These are phyloP conservation scores for Pseudomugil gertrudae DNA, from an alignment of 2,797 vertebrate species.

Conservation along the genomic window DNA sequence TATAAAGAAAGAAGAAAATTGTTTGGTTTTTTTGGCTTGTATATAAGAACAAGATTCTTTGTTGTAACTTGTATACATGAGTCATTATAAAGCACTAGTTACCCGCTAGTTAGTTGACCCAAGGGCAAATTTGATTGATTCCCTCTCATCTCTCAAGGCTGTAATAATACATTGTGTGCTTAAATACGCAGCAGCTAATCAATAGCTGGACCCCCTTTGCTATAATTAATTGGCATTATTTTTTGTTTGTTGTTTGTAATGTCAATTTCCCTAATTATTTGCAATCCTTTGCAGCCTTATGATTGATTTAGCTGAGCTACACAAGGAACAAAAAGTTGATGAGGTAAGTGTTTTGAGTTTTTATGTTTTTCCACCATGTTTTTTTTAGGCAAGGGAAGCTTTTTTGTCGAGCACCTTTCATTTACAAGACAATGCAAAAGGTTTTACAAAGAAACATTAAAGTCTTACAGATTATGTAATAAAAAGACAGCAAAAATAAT, in stretches of 20 bases:
- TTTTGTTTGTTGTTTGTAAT: slow-evolving; percentile 19
- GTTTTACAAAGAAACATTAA: no score
- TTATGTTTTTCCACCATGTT: no score
- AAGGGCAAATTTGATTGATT: slow-evolving; percentile 41
- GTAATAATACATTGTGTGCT: slow-evolving; percentile 33
- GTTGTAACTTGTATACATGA: not conserved
- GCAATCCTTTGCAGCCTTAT: slow-evolving; percentile 84
- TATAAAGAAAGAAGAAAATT: no score
- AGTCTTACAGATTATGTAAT: no score
- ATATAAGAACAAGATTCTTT: not conserved
- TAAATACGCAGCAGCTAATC: slow-evolving; percentile 36
- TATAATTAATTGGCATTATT: slow-evolving; percentile 41
- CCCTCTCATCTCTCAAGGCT: slow-evolving; percentile 12
- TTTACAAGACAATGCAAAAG: no score
- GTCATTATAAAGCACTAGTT: slow-evolving; percentile 12
- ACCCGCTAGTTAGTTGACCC: slow-evolving; percentile 11
- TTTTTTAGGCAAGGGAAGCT: no score
- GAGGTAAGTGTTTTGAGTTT: slow-evolving; percentile 82
- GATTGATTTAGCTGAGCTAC: slow-evolving; percentile 93
- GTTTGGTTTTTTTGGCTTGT: not conserved
- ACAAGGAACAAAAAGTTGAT: slow-evolving; percentile 94
- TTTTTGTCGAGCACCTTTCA: no score
- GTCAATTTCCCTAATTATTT: slow-evolving; percentile 42
- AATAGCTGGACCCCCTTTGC: slow-evolving; percentile 22
- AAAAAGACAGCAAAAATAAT: no score